Base-by-base conservation (phyloP, 1,140 invertebrate species). In the Uloborus diversus region DNA sequence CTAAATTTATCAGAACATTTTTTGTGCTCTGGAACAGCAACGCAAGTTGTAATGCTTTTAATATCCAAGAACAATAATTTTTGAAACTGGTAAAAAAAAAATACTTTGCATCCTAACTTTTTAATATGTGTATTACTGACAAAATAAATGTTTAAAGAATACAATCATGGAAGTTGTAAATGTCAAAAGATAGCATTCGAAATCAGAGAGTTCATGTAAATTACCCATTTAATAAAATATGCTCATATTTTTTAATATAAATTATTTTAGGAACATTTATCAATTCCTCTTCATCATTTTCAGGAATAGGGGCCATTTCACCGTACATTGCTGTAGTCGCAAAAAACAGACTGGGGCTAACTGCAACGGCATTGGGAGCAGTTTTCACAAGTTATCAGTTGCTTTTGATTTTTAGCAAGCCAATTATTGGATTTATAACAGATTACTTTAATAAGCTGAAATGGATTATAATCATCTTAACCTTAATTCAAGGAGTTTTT, bases 271-370 rank as follows among this genome's bases (percentile, higher is more conserved):
- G 35, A 1, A 35, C 35, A 35, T 64, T 7, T 2, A 42, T 32
- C 3, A 5, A 47, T 51, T 32, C 20, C n/a, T 1, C 1, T 68
- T 49, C 32, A 7, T 32, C 33, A 13, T 35, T 56, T 28, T 1
- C 23, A 79, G 76, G 61, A 47, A 66, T 86, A 27, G 85, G 84
- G 9, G 83, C 81, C 51, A 78, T 87, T 13, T 33, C 87, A 11
- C 87, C 87, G 5, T 88, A 85, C 69, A 79, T 87, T 11, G 47
- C 84, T 2, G 61, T 86, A 1, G 85, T 85, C 70, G 85, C 84
- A 80, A 84, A 83, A 68, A 69, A 84, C 23, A 73, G 28, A 56
- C 73, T 87, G 42, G 84, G 84, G 23, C 71, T 86, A n/a, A 82
- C 85, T 0, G 76, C 83, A 0, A 81, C 83, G 14, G 82, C 85